These are phyloP conservation scores for Eilema griseolum DNA, from an alignment of 2,888 invertebrate genomes.

Conservation along the genomic window DNA sequence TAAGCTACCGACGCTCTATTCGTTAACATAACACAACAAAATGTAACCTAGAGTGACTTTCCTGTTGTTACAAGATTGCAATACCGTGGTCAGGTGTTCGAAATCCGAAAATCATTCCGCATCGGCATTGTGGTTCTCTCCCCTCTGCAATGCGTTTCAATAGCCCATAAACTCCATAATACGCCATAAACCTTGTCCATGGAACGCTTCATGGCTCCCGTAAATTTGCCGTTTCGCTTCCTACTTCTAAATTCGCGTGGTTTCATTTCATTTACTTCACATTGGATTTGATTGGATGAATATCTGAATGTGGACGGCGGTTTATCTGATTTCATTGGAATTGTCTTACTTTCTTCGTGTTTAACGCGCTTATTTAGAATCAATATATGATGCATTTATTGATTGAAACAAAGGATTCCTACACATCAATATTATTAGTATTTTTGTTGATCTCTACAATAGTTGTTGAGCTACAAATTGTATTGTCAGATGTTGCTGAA, in stretches of 20 bases:
- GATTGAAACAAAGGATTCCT: too few relatives aligned
- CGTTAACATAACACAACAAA: constrained; percentile 7
- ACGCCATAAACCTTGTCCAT: constrained; percentile 67
- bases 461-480: too few relatives aligned
- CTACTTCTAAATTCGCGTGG: constrained; percentile 47
- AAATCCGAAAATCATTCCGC: constrained; percentile 40
- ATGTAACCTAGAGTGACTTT: constrained; percentile 25
- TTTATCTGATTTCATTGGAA: constrained; percentile 21
- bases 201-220: constrained; percentile 54
- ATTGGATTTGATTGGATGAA: constrained; percentile 43
- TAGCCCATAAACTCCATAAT: constrained; percentile 64
- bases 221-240: constrained; percentile 56
- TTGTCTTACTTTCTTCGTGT: not conserved
- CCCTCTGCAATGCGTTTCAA: constrained; percentile 56
- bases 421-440: too few relatives aligned
- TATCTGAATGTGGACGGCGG: constrained; percentile 21
- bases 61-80: not conserved
- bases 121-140: constrained; percentile 27
- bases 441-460: too few relatives aligned
- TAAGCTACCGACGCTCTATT: too few relatives aligned
- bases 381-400: too few relatives aligned
- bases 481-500: too few relatives aligned
- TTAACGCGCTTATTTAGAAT: not conserved
- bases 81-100: constrained; percentile 36
- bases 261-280: constrained; percentile 55